Base-by-base conservation (phyloP, 2,113 vertebrate species). In the Charina bottae region DNA sequence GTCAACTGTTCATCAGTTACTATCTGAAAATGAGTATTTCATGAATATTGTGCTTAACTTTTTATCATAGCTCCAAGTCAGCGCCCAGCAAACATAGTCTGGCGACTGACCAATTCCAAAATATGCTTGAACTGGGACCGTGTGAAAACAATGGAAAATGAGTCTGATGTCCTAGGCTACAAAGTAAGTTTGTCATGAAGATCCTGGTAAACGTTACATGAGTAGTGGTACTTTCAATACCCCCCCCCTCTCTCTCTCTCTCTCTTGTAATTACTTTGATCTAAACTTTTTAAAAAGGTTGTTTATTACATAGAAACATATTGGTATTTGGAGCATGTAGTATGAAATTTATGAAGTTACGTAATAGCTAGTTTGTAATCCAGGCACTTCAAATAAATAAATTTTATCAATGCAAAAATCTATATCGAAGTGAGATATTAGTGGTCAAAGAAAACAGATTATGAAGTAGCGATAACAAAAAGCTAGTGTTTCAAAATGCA, bases 41-140 rank as follows among this genome's bases (percentile, higher is more conserved):
- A 78, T 96, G 42, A 89, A 89, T 95, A 92, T 96, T 86, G 0
- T 96, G 92, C 94, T 97, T 96, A 91, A 93, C 58, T 97, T 90
- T 96, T 96, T 72, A 42, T 96, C 84, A 46, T 96, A 99, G 98
- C 98, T 89, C 98, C 98, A 24, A 98, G 98, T 92, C 98, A 98
- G 94, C 98, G 98, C 24, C 98, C 98, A 0, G 97, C 97, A 4
- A 99, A 98, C 92, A 98, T 99, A 0, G 97, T 98, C 95, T 99
- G 98, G 98, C 98, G 97, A 94, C 92, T 99, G 96, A 98, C 97
- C 93, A 98, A 99, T 94, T 99, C 98, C 26, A 98, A 98, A 96
- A 97, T 99, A 91, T 98, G 98, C 96, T 96, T 99, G 95, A 99
- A 98, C 93, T 99, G 98, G 98, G 98, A 99, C 86, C 98, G 98